Conservation (phyloP, 2,797 vertebrate genomes). For the Catharus ustulatus region DNA sequence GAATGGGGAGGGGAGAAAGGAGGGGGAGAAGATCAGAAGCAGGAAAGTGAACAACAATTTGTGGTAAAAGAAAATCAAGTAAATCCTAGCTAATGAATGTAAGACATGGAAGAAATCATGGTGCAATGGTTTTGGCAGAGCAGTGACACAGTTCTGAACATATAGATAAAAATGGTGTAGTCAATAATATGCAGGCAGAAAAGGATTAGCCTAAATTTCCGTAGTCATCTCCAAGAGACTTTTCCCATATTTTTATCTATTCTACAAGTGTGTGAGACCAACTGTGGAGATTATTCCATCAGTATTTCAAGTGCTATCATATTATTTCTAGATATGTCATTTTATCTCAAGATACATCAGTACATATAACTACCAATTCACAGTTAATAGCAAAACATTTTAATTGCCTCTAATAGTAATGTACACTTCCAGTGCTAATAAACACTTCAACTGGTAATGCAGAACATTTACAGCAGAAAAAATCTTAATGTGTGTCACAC, state of each 20-base stretch:
- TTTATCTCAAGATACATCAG: not conserved
- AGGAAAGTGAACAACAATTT: conserved; percentile 25
- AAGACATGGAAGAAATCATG: not conserved
- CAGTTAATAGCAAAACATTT: not conserved
- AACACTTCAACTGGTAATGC: not conserved
- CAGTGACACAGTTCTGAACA: not conserved
- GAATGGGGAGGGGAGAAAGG: not conserved
- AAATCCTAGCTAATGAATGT: not conserved
- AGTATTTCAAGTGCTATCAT: not conserved
- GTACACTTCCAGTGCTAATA: not conserved
- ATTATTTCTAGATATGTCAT: not conserved
- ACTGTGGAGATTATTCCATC: not conserved
- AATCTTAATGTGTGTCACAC: not conserved
- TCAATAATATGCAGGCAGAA: not conserved
- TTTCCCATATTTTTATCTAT: not conserved
- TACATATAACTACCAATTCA: not conserved
- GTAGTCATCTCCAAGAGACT: not conserved
- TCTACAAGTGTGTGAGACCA: not conserved
- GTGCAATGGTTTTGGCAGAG: not conserved
- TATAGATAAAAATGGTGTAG: not conserved
- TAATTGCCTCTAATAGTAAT: not conserved
- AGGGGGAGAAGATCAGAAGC: not conserved
- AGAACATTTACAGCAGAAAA: not conserved
- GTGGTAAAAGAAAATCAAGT: conserved; percentile 1
- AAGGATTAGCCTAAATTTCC: not conserved